Percentiles rank a stretch among this genome's conserved stretches.
phyloP scores from a whole-genome alignment of 2,113 vertebrate genomes.

The Chunga burmeisteri region DNA sequence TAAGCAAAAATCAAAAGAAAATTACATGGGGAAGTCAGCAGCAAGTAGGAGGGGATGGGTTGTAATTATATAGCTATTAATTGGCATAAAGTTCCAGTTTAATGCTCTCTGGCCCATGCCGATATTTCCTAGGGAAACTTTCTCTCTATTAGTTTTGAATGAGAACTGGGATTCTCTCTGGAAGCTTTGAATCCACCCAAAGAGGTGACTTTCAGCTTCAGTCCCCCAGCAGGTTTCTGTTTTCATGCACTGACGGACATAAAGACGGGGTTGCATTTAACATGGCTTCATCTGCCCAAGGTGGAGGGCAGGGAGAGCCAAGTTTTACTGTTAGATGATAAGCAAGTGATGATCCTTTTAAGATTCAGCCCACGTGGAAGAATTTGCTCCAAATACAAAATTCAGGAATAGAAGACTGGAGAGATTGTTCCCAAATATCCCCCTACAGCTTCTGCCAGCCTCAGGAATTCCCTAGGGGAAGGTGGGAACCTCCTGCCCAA shows the following conservation, averaged over 20 bases:
- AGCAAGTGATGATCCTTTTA: background rate
- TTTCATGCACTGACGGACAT: background rate
- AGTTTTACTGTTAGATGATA: background rate
- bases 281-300: rapidly evolving
- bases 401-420: background rate
- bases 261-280: background rate
- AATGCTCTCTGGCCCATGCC: background rate
- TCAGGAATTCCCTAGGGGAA: background rate
- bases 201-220: slow-evolving; percentile 27
- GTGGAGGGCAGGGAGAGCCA: background rate
- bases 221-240: background rate
- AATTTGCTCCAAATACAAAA: background rate
- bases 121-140: slow-evolving; percentile 7
- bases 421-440: background rate
- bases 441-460: background rate
- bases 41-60: background rate
- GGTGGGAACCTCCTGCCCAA: background rate
- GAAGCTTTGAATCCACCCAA: background rate
- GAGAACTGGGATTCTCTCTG: background rate
- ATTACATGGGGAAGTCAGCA: slow-evolving; percentile 17
- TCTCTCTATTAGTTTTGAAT: slow-evolving; percentile 13
- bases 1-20: slow-evolving; percentile 48
- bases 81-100: background rate
- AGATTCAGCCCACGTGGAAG: background rate
- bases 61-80: slow-evolving; percentile 44